These are phyloP conservation scores for Hyperoplus lanceolatus DNA, from an alignment of 2,797 vertebrate species.

Conservation along the genomic window DNA sequence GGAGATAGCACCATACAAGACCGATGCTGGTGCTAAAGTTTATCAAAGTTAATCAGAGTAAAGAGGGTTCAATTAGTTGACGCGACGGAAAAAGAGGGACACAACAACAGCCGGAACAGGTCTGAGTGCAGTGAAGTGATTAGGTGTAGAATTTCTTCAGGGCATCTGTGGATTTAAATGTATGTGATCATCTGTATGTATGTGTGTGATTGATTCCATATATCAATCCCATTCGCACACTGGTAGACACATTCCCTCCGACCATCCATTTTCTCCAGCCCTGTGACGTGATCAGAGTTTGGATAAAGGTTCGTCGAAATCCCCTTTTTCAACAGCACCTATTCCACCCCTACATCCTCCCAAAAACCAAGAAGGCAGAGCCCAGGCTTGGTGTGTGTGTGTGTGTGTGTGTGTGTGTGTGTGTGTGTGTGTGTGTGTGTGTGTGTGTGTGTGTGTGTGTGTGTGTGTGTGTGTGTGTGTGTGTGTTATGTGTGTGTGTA, in stretches of 20 bases:
- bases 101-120: slow-evolving; percentile 21
- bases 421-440: slow-evolving; percentile 1
- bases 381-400: slow-evolving; percentile 18
- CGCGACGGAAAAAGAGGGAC: slow-evolving; percentile 8
- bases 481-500: too few species aligned
- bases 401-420: slow-evolving; percentile 13
- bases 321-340: slow-evolving; percentile 1
- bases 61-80: slow-evolving; percentile 29
- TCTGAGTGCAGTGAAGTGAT: slow-evolving; percentile 1
- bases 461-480: slow-evolving; percentile 5
- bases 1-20: slow-evolving; percentile 25
- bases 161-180: slow-evolving; percentile 8
- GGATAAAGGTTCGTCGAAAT: slow-evolving; percentile 6
- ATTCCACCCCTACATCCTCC: slow-evolving; percentile 22
- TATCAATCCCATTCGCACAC: too few species aligned
- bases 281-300: slow-evolving; percentile 62
- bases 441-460: slow-evolving; percentile 1
- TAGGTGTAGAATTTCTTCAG: not conserved
- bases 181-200: not conserved
- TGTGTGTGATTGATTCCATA: not conserved
- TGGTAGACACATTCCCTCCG: not conserved
- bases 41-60: slow-evolving; percentile 33
- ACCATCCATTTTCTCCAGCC: slow-evolving; percentile 23
- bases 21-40: slow-evolving; percentile 32
- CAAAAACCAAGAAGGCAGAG: not conserved